Conservation (phyloP, 2,113 vertebrate species). For the Salvelinus sp. region DNA sequence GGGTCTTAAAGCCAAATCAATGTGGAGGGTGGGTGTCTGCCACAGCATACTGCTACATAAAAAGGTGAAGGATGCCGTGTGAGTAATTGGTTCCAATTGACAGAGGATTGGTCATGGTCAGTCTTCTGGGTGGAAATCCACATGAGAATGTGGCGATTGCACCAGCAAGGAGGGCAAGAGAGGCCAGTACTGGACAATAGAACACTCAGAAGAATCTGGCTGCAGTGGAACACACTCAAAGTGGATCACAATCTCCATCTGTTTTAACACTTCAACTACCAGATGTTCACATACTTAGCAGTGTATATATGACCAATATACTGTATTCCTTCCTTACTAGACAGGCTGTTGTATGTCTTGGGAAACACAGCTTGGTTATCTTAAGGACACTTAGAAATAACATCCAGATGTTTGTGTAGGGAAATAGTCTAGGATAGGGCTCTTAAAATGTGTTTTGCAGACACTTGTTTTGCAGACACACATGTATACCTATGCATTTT, state of each 20-base stretch:
- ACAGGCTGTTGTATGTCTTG: too few relatives aligned
- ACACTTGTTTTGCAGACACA: too few relatives aligned
- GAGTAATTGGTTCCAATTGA: slow-evolving; percentile 74
- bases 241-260: slow-evolving; percentile 36
- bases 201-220: slow-evolving; percentile 68
- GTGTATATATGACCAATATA: too few relatives aligned
- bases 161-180: slow-evolving; percentile 66
- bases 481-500: too few relatives aligned
- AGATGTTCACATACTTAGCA: slow-evolving; percentile 21
- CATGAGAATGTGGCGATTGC: slow-evolving; percentile 73
- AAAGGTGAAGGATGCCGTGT: slow-evolving; percentile 69
- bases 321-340: background rate
- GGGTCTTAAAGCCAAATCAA: slow-evolving; percentile 66
- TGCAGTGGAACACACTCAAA: slow-evolving; percentile 42
- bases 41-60: slow-evolving; percentile 58
- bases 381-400: too few relatives aligned
- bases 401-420: too few relatives aligned
- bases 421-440: too few relatives aligned
- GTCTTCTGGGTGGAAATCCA: slow-evolving; percentile 75
- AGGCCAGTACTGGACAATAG: slow-evolving; percentile 69
- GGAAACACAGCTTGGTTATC: too few relatives aligned
- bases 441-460: too few relatives aligned
- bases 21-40: slow-evolving; percentile 51
- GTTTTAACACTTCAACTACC: slow-evolving; percentile 56
- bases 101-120: slow-evolving; percentile 76